These are phyloP conservation scores for Helleia helle DNA, from an alignment of 2,888 invertebrate species.

Conservation along the genomic window DNA sequence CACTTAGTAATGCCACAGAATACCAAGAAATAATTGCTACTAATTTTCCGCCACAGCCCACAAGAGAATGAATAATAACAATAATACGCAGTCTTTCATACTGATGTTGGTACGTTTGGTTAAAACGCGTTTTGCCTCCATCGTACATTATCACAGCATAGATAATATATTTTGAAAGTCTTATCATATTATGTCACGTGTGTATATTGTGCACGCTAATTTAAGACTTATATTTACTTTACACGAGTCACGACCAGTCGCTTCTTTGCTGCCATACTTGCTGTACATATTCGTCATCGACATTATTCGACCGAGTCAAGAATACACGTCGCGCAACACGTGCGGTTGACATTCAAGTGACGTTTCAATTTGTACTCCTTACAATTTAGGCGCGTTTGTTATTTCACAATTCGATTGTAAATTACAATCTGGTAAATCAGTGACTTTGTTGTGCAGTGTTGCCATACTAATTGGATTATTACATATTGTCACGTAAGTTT, in stretches of 20 bases:
- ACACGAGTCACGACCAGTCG: conserved; percentile 15
- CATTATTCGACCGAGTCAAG: conserved; percentile 22
- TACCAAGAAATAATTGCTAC: no score
- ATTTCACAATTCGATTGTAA: conserved; percentile 13
- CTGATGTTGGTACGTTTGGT: no score
- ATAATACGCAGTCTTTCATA: no score
- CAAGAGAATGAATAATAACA: no score
- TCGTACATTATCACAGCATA: conserved; percentile 7
- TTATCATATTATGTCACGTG: conserved; percentile 2
- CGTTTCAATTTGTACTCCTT: conserved; percentile 11
- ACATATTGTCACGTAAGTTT: conserved; percentile 15
- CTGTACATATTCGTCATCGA: conserved; percentile 11
- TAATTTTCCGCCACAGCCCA: no score
- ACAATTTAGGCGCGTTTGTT: conserved; percentile 19
- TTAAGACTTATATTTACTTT: conserved; percentile 5
- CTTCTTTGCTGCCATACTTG: conserved; percentile 3
- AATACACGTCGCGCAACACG: conserved; percentile 6
- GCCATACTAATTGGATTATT: conserved; percentile 19
- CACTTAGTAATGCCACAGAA: no score
- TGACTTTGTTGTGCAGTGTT: conserved; percentile 12
- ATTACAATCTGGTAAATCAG: conserved; percentile 1
- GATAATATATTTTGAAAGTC: conserved; percentile 10
- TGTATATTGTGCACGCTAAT: background rate
- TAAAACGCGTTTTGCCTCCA: no score
- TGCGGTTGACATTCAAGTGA: background rate